These are phyloP conservation scores for Megalopta genalis DNA, from an alignment of 1,140 invertebrate genomes.

Conservation along the genomic window DNA sequence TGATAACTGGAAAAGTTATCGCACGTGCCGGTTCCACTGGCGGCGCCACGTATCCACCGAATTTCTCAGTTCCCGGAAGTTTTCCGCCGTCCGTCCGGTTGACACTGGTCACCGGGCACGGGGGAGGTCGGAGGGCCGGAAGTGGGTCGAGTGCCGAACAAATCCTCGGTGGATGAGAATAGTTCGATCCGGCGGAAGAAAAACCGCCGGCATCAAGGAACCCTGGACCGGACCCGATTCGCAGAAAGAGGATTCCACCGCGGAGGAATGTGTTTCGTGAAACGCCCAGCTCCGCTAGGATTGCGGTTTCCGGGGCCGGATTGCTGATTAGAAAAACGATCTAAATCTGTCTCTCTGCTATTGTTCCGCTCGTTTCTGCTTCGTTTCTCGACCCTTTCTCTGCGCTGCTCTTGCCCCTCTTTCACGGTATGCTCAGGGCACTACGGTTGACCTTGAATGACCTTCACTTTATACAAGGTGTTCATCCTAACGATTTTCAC, in stretches of 20 bases:
- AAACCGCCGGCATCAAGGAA: not conserved
- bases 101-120: slow-evolving; percentile 48
- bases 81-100: slow-evolving; percentile 39
- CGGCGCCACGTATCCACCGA: slow-evolving; percentile 52
- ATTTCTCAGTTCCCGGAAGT: slow-evolving; percentile 37
- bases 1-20: slow-evolving; percentile 66
- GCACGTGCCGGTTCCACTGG: slow-evolving; percentile 50
- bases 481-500: too few relatives aligned
- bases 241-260: not conserved
- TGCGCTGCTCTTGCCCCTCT: not conserved
- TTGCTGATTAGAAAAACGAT: slow-evolving; percentile 6
- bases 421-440: too few relatives aligned
- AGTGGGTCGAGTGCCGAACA: slow-evolving; percentile 15
- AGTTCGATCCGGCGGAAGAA: not conserved
- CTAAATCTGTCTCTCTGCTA: not conserved
- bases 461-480: too few relatives aligned
- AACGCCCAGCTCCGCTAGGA: not conserved
- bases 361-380: too few relatives aligned
- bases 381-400: too few relatives aligned
- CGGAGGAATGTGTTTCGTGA: not conserved
- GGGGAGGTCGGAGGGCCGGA: not conserved
- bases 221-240: not conserved
- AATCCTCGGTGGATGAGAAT: slow-evolving; percentile 5
- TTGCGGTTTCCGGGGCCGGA: not conserved
- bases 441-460: too few relatives aligned